Conservation (phyloP, 2,888 invertebrate genomes). For the Coelopa pilipes region DNA sequence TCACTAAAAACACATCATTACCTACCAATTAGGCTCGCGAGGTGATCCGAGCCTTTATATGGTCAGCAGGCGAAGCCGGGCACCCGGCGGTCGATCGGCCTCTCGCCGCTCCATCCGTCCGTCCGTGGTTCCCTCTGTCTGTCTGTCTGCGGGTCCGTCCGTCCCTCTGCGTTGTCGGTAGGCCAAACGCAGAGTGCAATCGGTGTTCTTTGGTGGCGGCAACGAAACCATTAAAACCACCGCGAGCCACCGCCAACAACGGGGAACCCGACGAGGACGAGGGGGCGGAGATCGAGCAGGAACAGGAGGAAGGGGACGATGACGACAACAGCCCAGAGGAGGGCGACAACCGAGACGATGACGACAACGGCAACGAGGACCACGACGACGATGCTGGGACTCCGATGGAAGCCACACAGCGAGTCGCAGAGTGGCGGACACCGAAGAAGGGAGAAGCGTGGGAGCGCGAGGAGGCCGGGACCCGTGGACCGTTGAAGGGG, state of each 20-base stretch:
- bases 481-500: neutral
- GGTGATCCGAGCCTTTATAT: constrained; percentile 28
- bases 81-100: neutral
- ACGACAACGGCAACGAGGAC: neutral
- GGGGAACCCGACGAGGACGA: constrained; percentile 1
- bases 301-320: neutral
- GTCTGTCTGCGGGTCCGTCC: no score
- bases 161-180: no score
- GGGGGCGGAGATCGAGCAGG: constrained; percentile 18
- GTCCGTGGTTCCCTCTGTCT: no score
- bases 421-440: neutral
- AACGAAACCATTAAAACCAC: constrained; percentile 43
- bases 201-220: constrained; percentile 46
- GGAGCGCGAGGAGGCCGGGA: neutral
- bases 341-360: neutral
- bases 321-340: neutral
- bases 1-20: constrained; percentile 48
- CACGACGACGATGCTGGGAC: neutral
- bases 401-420: neutral
- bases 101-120: no score
- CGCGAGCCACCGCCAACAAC: constrained; percentile 45
- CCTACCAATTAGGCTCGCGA: constrained; percentile 46
- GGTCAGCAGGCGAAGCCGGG: neutral
- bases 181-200: no score
- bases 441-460: neutral